A percentile compares a stretch with the other conserved stretches of the same genome.
These are phyloP conservation scores for Pogonomyrmex californicus DNA, from an alignment of 1,140 invertebrate genomes.

Conservation along the genomic window DNA sequence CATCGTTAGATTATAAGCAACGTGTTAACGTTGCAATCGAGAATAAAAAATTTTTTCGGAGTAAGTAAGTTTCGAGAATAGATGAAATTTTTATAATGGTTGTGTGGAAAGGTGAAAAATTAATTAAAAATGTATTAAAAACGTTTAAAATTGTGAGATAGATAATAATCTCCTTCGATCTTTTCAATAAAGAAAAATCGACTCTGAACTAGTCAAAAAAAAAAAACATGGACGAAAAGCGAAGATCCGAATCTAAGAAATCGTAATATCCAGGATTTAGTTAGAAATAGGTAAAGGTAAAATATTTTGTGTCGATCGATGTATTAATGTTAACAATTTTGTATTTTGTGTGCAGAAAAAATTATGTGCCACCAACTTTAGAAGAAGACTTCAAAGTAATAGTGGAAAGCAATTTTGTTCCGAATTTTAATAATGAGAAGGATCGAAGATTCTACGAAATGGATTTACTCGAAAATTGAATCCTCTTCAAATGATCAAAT, in stretches of 20 bases:
- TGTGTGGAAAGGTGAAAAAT: not conserved
- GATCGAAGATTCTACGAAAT: conserved; percentile 93
- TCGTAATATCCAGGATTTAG: conserved; percentile 17
- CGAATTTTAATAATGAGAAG: conserved; percentile 90
- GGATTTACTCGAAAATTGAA: conserved; percentile 89
- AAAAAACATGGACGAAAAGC: not conserved
- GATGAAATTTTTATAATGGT: not conserved
- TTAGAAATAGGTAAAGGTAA: conserved; percentile 15
- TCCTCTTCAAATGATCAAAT: not conserved
- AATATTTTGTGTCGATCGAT: not conserved
- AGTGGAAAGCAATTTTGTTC: conserved; percentile 93
- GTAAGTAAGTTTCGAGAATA: not conserved
- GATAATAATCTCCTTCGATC: not conserved
- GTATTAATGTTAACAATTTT: conserved; percentile 2
- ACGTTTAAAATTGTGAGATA: not conserved
- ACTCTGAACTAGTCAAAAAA: conserved; percentile 26
- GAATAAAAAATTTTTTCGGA: not conserved
- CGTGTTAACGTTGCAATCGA: not conserved
- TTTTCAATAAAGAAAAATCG: conserved; percentile 21
- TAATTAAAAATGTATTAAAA: not conserved
- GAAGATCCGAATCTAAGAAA: conserved; percentile 7
- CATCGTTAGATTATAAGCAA: not conserved
- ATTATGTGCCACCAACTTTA: conserved; percentile 91
- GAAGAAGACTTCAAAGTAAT: conserved; percentile 95
- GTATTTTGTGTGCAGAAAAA: conserved; percentile 89